Percentiles rank a stretch among this genome's conserved stretches.
Conservation (phyloP, 2,113 vertebrate species). For the Potamarius usumacintae region DNA sequence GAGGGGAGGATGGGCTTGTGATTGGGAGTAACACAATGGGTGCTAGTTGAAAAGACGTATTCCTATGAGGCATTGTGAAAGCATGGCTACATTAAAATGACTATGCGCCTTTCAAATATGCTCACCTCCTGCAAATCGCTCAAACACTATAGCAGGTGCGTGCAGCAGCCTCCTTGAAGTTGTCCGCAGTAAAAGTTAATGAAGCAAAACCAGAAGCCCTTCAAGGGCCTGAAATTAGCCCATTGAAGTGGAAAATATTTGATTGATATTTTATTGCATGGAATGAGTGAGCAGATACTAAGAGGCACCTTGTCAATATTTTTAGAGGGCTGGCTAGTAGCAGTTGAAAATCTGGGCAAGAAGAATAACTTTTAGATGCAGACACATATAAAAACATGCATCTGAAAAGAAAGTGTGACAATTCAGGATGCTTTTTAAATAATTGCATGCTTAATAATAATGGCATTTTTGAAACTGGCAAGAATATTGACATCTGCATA, state of each 20-base stretch:
- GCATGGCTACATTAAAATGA: slow-evolving; percentile 32
- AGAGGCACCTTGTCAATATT: slow-evolving; percentile 45
- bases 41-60: neutral
- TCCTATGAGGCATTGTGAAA: neutral
- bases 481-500: neutral
- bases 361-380: slow-evolving; percentile 40
- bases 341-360: slow-evolving; percentile 39
- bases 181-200: slow-evolving; percentile 63
- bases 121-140: slow-evolving; percentile 35
- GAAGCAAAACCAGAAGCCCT: slow-evolving; percentile 59
- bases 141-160: slow-evolving; percentile 37
- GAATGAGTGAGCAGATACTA: slow-evolving; percentile 53
- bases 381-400: slow-evolving; percentile 2
- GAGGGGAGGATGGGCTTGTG: neutral
- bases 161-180: slow-evolving; percentile 59
- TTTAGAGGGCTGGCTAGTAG: slow-evolving; percentile 37
- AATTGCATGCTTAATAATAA: neutral
- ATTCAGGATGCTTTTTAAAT: slow-evolving; percentile 24
- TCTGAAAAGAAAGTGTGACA: neutral
- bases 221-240: slow-evolving; percentile 61
- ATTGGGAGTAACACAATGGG: neutral
- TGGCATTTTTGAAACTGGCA: neutral
- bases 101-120: slow-evolving; percentile 22
- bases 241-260: slow-evolving; percentile 56
- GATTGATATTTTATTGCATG: slow-evolving; percentile 62